Percentiles rank a stretch among this genome's conserved stretches.
phyloP scores from a whole-genome alignment of 2,797 vertebrate species.

The Propithecus perrieri region DNA sequence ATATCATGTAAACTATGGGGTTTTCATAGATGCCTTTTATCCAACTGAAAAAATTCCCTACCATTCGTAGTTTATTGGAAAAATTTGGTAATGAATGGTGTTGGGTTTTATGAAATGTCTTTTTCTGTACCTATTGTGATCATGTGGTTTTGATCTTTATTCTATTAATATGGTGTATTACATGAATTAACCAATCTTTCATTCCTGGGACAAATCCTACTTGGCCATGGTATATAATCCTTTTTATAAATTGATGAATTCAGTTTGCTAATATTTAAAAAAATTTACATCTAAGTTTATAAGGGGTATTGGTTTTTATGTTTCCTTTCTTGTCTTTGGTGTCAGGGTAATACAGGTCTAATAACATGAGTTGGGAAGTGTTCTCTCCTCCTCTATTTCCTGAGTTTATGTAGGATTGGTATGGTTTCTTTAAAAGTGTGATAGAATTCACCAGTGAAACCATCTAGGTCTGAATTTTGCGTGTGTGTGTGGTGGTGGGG shows the following conservation, averaged over 20 bases:
- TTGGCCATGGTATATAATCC: not conserved
- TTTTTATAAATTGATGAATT: not conserved
- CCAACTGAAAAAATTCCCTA: not conserved
- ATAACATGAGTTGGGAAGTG: not conserved
- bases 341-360: not conserved
- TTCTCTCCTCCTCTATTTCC: not conserved
- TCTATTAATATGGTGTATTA: not conserved
- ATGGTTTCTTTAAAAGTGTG: constrained; percentile 17
- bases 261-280: not conserved
- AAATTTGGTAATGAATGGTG: not conserved
- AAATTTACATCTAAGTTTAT: not conserved
- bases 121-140: not conserved
- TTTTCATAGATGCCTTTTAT: not conserved
- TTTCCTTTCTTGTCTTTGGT: constrained; percentile 15
- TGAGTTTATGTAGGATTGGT: constrained; percentile 2
- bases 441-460: not conserved
- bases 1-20: not conserved
- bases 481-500: not conserved
- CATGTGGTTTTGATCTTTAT: not conserved
- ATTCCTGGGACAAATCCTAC: not conserved
- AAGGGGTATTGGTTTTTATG: not conserved
- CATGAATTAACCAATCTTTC: not conserved
- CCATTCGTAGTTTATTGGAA: constrained; percentile 1
- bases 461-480: not conserved
- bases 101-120: not conserved